phyloP scores from a whole-genome alignment of 2,797 vertebrate species.

The Falco biarmicus region DNA sequence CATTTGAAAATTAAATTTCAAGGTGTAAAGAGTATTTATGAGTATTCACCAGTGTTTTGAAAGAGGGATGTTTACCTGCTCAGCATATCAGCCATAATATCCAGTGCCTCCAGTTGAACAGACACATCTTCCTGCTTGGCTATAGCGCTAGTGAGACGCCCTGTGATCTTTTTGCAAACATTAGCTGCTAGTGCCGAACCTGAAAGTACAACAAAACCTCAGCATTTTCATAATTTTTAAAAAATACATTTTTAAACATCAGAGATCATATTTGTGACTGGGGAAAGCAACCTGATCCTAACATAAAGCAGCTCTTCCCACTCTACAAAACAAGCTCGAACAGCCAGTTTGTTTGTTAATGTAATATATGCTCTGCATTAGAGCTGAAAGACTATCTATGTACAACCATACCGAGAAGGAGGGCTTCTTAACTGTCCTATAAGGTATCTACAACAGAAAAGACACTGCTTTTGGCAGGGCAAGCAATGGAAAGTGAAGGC shows the following conservation, averaged over 20 bases:
- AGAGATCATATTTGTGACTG: neutral
- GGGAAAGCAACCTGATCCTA: neutral
- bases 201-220: constrained; percentile 60
- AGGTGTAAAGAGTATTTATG: neutral
- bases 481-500: neutral
- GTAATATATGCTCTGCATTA: neutral
- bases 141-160: constrained; percentile 98
- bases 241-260: neutral
- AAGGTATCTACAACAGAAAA: neutral
- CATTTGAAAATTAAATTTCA: neutral
- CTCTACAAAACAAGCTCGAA: neutral
- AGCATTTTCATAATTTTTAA: neutral
- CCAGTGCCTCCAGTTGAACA: constrained; percentile 96
- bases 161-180: constrained; percentile 99
- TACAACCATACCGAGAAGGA: neutral
- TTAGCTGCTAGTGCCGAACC: constrained; percentile 97
- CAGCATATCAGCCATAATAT: constrained; percentile 99
- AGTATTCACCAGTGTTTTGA: neutral
- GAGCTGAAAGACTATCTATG: neutral
- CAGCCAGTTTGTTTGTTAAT: neutral
- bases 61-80: constrained; percentile 86
- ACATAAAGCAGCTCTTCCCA: neutral
- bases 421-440: neutral
- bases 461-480: neutral
- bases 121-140: constrained; percentile 99